These are phyloP conservation scores for Melitaea cinxia DNA, from an alignment of 1,140 invertebrate species.

Conservation along the genomic window DNA sequence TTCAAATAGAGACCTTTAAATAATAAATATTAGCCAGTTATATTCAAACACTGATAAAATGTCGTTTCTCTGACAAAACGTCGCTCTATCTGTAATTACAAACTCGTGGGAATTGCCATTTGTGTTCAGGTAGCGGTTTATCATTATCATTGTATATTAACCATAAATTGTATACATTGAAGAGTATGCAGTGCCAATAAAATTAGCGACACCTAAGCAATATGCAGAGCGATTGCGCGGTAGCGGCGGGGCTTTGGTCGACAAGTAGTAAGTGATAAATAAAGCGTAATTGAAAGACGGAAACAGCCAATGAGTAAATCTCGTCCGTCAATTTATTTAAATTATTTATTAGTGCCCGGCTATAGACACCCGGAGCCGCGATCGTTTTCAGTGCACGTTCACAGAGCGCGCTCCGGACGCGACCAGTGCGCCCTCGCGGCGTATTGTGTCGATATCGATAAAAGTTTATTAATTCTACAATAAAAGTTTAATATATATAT, in stretches of 20 bases:
- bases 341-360: constrained; percentile 80
- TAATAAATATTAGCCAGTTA: too few relatives aligned
- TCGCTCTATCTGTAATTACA: too few relatives aligned
- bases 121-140: too few relatives aligned
- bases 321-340: constrained; percentile 82
- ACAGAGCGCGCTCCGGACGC: constrained; percentile 68
- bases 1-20: too few relatives aligned
- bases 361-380: constrained; percentile 75
- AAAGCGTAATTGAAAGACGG: constrained; percentile 80
- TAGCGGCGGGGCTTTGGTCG: constrained; percentile 53
- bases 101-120: too few relatives aligned
- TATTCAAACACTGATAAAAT: too few relatives aligned
- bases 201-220: constrained; percentile 23
- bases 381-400: constrained; percentile 73
- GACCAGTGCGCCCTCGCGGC: constrained; percentile 42
- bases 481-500: not conserved
- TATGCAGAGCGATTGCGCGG: constrained; percentile 27
- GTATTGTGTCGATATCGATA: constrained; percentile 52
- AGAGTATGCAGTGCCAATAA: constrained; percentile 8
- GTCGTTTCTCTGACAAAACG: too few relatives aligned
- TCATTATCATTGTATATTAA: not conserved
- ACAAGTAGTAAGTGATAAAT: constrained; percentile 79
- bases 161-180: not conserved
- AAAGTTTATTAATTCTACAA: not conserved
- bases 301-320: constrained; percentile 81